phyloP scores from a whole-genome alignment of 1,140 invertebrate genomes.

The Octopus sinensis region DNA sequence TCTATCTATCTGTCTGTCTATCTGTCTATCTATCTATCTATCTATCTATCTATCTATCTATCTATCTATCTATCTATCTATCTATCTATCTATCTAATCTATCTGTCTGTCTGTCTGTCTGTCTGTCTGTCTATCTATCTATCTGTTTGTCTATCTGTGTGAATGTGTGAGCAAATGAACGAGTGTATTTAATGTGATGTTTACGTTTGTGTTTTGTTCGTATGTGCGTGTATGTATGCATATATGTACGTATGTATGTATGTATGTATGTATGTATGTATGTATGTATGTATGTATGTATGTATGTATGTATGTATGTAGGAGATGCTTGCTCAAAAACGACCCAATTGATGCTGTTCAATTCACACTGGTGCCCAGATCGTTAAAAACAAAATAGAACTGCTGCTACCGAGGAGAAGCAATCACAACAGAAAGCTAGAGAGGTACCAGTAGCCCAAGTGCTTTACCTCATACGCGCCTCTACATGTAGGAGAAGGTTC shows the following conservation, averaged over 20 bases:
- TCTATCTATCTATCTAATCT: neutral
- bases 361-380: neutral
- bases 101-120: neutral
- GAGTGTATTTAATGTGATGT: slow-evolving; percentile 11
- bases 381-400: neutral
- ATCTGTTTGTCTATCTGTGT: neutral
- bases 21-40: neutral
- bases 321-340: neutral
- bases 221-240: slow-evolving; percentile 18
- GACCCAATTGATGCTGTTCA: neutral
- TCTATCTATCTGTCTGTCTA: neutral
- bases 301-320: slow-evolving; percentile 20
- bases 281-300: slow-evolving; percentile 23
- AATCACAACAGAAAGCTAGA: neutral
- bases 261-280: slow-evolving; percentile 19
- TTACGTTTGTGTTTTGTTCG: slow-evolving; percentile 16
- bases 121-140: neutral
- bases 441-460: neutral
- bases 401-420: neutral
- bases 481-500: neutral
- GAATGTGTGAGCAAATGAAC: neutral
- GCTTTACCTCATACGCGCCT: neutral
- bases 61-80: neutral
- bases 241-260: slow-evolving; percentile 22
- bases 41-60: neutral